Base-by-base conservation (phyloP, 2,797 vertebrate species). In the Gallinago stenura region DNA sequence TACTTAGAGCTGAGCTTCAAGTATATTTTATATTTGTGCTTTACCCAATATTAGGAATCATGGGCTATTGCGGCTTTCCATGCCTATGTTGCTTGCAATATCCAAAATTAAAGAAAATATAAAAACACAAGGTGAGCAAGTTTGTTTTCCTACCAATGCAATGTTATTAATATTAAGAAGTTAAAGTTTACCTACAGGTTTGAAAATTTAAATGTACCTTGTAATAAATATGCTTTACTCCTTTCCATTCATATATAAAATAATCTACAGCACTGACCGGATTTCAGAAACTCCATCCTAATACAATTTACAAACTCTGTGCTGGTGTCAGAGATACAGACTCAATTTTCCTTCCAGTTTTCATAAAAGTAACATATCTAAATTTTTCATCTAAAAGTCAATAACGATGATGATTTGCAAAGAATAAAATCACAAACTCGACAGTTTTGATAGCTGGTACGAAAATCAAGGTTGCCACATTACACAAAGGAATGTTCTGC, bases 1-100 rank as follows among this genome's bases (percentile, higher is more conserved):
- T 99, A 98, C 99, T 99, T 99, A 99, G 98, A 98, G 98, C 97
- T 98, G 97, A 98, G 98, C 99, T 99, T 99, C 98, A 98, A 99
- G 98, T 99, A 99, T 98, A 99, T 99, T 99, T 98, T 98, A 98
- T 99, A 99, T 99, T 99, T 99, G 98, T 98, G 98, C 98, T 98
- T 98, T 98, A 94, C 97, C 98, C 98, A 98, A 98, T 98, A 98
- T 97, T 97, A 97, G 97, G 97, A 98, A 97, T 96, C 97, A 93
- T 85, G 91, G 95, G 95, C 96, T 97, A 97, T 98, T 97, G 97
- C 54, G 10, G 93, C 91, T 95, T 97, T 94, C 79, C 94, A 84
- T 97, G 88, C 78, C 43, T 88, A 95, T 83, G 93, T 96, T 97
- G 96, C 97, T 97, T 97, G 92, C 53, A 97, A 97, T 30, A 96